phyloP scores from a whole-genome alignment of 2,797 vertebrate genomes.

The Rhinichthys osculus region DNA sequence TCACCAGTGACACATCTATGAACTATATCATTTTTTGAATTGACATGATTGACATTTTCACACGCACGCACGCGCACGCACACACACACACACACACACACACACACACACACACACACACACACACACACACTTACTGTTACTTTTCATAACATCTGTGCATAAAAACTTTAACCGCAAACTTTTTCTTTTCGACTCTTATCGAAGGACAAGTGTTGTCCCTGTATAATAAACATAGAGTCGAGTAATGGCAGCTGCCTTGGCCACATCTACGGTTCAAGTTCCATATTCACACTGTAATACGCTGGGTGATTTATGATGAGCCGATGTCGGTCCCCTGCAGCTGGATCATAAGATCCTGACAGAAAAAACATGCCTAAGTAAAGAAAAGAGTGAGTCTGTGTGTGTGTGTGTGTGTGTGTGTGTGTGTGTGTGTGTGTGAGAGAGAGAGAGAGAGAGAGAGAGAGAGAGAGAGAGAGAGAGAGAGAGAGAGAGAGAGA shows the following conservation, averaged over 20 bases:
- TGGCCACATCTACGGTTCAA: constrained; percentile 45
- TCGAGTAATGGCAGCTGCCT: constrained; percentile 35
- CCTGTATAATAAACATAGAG: constrained; percentile 42
- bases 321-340: constrained; percentile 35
- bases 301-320: constrained; percentile 52
- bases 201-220: constrained; percentile 26
- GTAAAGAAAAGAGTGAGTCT: constrained; percentile 33
- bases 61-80: not conserved
- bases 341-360: constrained; percentile 61
- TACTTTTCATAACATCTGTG: not conserved
- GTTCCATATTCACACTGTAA: constrained; percentile 47
- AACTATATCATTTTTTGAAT: not conserved
- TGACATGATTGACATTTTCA: not conserved
- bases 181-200: not conserved
- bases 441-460: no score
- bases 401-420: constrained; percentile 11
- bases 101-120: no score
- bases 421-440: not conserved
- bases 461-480: constrained; percentile 17
- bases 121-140: no score
- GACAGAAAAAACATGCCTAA: constrained; percentile 50
- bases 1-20: constrained; percentile 34
- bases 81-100: no score
- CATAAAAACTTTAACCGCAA: not conserved
- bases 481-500: not conserved